A percentile compares a stretch with the other conserved stretches of the same genome.
These are phyloP conservation scores for Crocidura indochinensis DNA, from an alignment of 2,797 vertebrate genomes.

Conservation along the genomic window DNA sequence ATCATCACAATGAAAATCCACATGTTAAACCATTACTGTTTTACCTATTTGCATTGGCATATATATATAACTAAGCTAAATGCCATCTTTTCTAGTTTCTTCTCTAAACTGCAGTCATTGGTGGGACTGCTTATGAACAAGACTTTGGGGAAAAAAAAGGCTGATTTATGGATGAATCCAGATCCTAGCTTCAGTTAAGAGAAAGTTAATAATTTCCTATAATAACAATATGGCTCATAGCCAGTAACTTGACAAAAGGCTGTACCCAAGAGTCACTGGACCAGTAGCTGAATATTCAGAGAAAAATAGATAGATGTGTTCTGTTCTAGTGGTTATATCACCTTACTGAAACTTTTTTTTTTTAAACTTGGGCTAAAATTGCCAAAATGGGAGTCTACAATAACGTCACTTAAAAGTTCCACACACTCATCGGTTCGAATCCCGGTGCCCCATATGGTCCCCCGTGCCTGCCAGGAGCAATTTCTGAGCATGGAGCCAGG, in stretches of 20 bases:
- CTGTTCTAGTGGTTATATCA: conserved; percentile 69
- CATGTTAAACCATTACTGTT: conserved; percentile 47
- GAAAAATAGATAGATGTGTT: conserved; percentile 45
- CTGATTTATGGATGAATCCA: neutral
- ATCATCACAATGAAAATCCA: conserved; percentile 52
- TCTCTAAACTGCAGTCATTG: neutral
- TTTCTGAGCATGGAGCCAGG: no score
- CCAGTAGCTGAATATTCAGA: conserved; percentile 61
- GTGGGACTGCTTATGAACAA: neutral
- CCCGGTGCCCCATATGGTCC: no score
- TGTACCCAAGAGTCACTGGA: conserved; percentile 31
- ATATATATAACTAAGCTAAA: conserved; percentile 23
- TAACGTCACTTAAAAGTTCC: conserved; percentile 59
- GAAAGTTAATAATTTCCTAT: conserved; percentile 18
- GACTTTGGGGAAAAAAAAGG: conserved; percentile 14
- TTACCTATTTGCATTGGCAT: conserved; percentile 54
- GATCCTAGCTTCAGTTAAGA: neutral
- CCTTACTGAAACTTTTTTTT: conserved; percentile 44
- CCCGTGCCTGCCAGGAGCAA: no score
- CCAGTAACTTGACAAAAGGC: neutral
- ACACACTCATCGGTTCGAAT: no score
- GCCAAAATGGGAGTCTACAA: conserved; percentile 67
- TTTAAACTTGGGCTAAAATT: conserved; percentile 49
- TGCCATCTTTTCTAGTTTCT: conserved; percentile 34
- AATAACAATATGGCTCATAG: conserved; percentile 9